phyloP scores from a whole-genome alignment of 1,140 invertebrate genomes.

The Zaprionus nigranus region DNA sequence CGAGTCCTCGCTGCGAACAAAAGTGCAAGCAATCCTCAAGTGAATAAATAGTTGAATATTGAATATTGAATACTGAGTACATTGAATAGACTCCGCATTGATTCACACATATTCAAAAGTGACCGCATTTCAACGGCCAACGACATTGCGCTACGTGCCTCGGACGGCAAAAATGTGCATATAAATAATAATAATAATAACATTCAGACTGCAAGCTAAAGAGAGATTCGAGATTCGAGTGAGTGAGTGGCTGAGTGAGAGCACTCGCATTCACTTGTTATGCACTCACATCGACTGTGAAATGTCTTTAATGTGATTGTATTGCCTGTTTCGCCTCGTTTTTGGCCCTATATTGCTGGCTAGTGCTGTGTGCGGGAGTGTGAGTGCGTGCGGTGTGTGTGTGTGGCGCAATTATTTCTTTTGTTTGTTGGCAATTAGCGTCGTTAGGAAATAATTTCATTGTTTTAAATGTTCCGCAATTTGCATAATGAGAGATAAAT shows the following conservation, averaged over 20 bases:
- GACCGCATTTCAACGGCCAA: constrained; percentile 10
- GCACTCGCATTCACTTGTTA: constrained; percentile 43
- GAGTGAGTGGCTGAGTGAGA: constrained; percentile 22
- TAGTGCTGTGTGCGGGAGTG: constrained; percentile 13
- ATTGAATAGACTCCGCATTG: background rate
- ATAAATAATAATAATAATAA: constrained; percentile 11
- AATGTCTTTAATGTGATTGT: constrained; percentile 71
- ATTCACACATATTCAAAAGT: constrained; percentile 26
- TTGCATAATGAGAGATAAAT: constrained; percentile 58
- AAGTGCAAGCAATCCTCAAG: constrained; percentile 44
- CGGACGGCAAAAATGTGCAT: constrained; percentile 21
- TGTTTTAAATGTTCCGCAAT: constrained; percentile 49
- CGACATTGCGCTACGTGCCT: constrained; percentile 39
- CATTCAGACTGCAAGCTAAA: background rate
- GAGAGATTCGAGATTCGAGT: constrained; percentile 10
- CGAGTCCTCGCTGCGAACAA: constrained; percentile 46
- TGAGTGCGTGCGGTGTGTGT: constrained; percentile 22
- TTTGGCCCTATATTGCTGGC: constrained; percentile 10
- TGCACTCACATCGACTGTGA: constrained; percentile 57
- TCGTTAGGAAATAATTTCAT: constrained; percentile 60
- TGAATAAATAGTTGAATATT: constrained; percentile 10
- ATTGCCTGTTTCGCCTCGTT: constrained; percentile 40
- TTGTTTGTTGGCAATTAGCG: constrained; percentile 59
- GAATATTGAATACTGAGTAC: background rate
- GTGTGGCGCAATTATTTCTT: constrained; percentile 41